Base-by-base conservation (phyloP, 2,888 invertebrate genomes). In the Blomia tropicalis region DNA sequence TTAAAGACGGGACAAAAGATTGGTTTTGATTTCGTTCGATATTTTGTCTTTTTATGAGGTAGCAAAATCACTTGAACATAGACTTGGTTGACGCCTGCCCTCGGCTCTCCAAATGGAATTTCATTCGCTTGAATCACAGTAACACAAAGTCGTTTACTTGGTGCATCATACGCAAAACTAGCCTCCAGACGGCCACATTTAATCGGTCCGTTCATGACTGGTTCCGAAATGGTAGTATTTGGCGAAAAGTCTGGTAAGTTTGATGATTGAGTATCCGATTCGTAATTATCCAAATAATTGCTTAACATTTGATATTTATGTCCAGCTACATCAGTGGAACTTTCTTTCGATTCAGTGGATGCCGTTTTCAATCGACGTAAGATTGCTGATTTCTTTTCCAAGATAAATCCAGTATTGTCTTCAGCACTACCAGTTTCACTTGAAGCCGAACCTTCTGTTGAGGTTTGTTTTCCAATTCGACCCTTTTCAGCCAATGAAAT, bases 1-100 rank as follows among this genome's bases (percentile, higher is more conserved):
- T 91, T 86, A 71, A 85, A 92, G 72, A 88, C 86, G 0, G 92
- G 91, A 73, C 84, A 86, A 71, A 88, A 86, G 1, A 91, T 91
- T 63, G 85, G 83, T 63, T 90, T 81, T 66, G 91, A 87, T 76
- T 91, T 89, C 27, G 91, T 91, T 76, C 92, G 92, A 74, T 87
- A 87, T 71, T 90, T 87, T 73, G 91, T 91, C 74, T 91, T 91
- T 73, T 91, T 90, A 71, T 85, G 81, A 3, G 92, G 93, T 67
- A 93, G 75, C 70, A 93, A 79, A 54, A 92, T 81, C 69, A 92
- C 79, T 67, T 91, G 81, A 66, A 91, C 87, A 83, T 89, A 77
- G 43, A 82, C 80, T 71, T 82, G 81, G 69, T 81, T 80, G 71
- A 81, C 78, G 75, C 83, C 79, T 68, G 83, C 79, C 82, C 78